A percentile compares a stretch with the other conserved stretches of the same genome.
phyloP scores from a whole-genome alignment of 2,113 vertebrate species.

The Puma concolor region DNA sequence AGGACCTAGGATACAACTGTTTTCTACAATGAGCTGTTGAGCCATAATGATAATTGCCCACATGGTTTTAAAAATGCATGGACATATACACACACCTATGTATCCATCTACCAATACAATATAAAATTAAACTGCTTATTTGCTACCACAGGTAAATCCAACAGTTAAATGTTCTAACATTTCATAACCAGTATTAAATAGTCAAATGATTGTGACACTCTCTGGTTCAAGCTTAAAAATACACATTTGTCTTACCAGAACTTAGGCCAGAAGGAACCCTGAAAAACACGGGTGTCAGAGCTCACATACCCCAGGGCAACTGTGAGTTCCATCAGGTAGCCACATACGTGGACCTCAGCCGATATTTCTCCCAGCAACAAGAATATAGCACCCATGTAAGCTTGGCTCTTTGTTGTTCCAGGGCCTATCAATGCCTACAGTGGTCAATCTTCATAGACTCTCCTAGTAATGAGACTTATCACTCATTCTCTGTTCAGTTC shows the following conservation, averaged over 20 bases:
- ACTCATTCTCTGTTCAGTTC: background rate
- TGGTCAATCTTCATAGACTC: background rate
- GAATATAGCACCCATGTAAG: accelerated
- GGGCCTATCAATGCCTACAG: background rate
- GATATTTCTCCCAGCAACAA: background rate
- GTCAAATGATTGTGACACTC: background rate
- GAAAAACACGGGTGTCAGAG: background rate
- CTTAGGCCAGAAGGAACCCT: background rate
- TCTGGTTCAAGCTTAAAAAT: background rate
- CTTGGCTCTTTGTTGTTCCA: background rate
- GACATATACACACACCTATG: background rate
- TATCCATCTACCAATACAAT: background rate
- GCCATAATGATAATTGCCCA: background rate
- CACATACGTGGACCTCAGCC: background rate
- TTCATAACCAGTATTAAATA: background rate
- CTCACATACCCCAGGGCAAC: background rate
- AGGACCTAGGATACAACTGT: background rate
- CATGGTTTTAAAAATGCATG: background rate
- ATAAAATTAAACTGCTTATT: background rate
- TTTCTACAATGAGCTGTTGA: background rate
- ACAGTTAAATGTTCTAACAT: background rate
- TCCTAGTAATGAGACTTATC: background rate
- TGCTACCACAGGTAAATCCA: background rate
- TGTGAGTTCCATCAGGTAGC: background rate
- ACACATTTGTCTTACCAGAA: background rate